Base-by-base conservation (phyloP, 2,888 invertebrate species). In the Eretmocerus hayati region DNA sequence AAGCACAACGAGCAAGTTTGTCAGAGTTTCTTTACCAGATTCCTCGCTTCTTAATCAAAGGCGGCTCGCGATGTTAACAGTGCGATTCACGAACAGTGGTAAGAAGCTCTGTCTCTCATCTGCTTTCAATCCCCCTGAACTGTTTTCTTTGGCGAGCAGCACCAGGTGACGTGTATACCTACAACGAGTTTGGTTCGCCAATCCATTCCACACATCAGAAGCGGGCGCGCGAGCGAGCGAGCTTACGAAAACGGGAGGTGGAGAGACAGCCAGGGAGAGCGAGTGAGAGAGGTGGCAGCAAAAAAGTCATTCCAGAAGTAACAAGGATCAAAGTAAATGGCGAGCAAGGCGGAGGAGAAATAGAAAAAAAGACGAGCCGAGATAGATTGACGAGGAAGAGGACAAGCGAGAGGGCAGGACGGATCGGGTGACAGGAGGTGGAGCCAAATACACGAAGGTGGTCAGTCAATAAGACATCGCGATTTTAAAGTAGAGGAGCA, bases 21-120 rank as follows among this genome's bases (percentile, higher is more conserved):
- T 56, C 48, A 50, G 41, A 51, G 52, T 56, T 58, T 59, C 59
- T 58, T 56, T 54, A 54, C 59, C 57, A 56, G 58, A 59, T 59
- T 58, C 58, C 48, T 52, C 47, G 54, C 55, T 58, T 53, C 53
- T 59, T 59, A 58, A 53, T 50, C 57, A 59, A 56, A 56, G 59
- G 58, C 56, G 53, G 57, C 57, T 48, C 57, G 58, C 58, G 50
- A 56, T 56, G 56, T 57, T 55, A 54, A 42, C 57, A 53, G 53
- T 38, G 52, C 56, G 53, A 58, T 59, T 58, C 56, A 58, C 57
- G 53, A 44, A 41, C 38, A 56, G 30, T 38, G 42, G 53, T 54
- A 55, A 57, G 57, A 56, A 58, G 31, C 39, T 38, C 36, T 44
- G 9, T 22, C 30, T 23, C 19, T 49, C 48, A 20, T 30, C 19